These are phyloP conservation scores for Charadrius vociferus DNA, from an alignment of 2,113 vertebrate genomes.

Conservation along the genomic window DNA sequence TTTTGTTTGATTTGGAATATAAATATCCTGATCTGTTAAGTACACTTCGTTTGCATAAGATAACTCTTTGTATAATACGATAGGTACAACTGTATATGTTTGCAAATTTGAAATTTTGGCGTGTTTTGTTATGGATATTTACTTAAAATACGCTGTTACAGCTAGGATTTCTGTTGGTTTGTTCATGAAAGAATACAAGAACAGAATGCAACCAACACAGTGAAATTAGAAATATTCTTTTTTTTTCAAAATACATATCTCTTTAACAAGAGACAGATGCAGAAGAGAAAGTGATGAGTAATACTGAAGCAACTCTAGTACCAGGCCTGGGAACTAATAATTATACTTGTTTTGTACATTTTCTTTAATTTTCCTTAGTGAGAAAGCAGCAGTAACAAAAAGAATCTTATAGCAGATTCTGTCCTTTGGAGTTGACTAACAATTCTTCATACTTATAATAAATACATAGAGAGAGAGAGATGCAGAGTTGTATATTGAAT, in stretches of 20 bases:
- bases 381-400: background rate
- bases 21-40: background rate
- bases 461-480: background rate
- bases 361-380: background rate
- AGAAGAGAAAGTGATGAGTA: background rate
- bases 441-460: background rate
- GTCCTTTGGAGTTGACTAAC: background rate
- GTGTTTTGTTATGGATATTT: background rate
- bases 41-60: background rate
- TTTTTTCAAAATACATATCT: too few species aligned
- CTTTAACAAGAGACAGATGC: background rate
- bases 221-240: background rate
- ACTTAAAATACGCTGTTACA: background rate
- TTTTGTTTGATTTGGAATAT: background rate
- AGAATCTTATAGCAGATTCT: background rate
- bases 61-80: background rate
- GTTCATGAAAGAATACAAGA: background rate
- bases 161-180: background rate
- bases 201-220: background rate
- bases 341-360: background rate
- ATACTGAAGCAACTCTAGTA: background rate
- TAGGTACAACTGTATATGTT: background rate
- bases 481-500: background rate
- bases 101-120: background rate
- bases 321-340: background rate